Evolutionary conservation across 23 tunicate genomes (phyloP), one percentile per base, ranked within the genome.

Genomic region (Ciona savignyi): DNA sequence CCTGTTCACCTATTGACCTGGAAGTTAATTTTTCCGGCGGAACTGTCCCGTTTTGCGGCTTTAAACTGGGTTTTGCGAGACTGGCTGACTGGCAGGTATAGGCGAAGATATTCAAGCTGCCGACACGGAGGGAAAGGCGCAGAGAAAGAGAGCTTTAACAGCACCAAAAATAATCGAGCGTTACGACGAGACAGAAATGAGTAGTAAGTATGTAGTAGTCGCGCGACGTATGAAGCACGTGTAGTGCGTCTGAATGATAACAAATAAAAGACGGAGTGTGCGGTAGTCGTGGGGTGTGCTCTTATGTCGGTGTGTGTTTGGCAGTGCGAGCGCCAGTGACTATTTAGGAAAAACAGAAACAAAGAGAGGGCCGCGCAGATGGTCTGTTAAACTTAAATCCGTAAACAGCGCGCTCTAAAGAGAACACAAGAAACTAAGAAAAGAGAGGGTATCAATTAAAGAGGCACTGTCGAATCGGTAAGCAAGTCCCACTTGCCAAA

Each of bases 91-190:
- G 56, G 11, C 56, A 42, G 56, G 15, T 9, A 15, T 42, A 42
- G 56, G 15, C n/a, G n/a, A n/a, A n/a, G n/a, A n/a, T n/a, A n/a
- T n/a, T n/a, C n/a, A n/a, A n/a, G n/a, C n/a, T n/a, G 56, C 56
- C 15, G 56, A 6, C 11, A 42, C 15, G 56, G 56, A 9, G 56
- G 15, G 56, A 15, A 15, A 70, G 80, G 87, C 69, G 80, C 65
- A 82, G 80, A 82, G 87, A 82, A 82, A 82, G 80, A 82, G 75
- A 76, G 80, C 81, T 81, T 88, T 77, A 76, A 70, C 80, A 81
- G 81, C 87, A 81, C 83, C 86, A 77, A 81, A 88, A 81, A 88
- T 88, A 88, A 88, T 88, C 96, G 86, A 80, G 96, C 96, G 96
- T 88, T 80, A 81, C 89, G 82, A 77, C 84, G 87, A 88, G 96